A percentile compares a stretch with the other conserved stretches of the same genome.
Conservation (phyloP, 2,888 invertebrate genomes). For the Kuschelorhynchus macadamiae region DNA sequence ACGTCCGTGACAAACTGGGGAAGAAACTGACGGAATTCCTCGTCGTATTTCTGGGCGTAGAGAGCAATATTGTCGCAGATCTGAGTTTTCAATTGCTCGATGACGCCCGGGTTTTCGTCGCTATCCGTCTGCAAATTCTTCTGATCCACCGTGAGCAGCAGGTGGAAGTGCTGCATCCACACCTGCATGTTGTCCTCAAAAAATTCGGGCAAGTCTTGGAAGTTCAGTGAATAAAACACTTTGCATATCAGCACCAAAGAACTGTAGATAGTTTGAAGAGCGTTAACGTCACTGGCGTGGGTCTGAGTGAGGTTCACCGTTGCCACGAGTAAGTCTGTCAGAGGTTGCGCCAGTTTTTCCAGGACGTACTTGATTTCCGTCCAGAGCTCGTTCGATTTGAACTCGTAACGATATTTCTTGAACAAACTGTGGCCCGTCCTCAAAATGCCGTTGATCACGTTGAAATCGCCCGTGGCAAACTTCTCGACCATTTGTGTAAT, state of each 20-base stretch:
- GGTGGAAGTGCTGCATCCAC: slow-evolving; percentile 95
- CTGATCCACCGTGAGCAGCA: slow-evolving; percentile 84
- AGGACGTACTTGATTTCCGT: slow-evolving; percentile 97
- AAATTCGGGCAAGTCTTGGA: slow-evolving; percentile 98
- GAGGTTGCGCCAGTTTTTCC: slow-evolving; percentile 92
- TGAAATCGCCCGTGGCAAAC: slow-evolving; percentile 91
- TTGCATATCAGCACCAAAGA: slow-evolving; percentile 92
- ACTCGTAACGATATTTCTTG: slow-evolving; percentile 95
- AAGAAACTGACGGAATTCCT: slow-evolving; percentile 93
- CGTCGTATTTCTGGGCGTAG: slow-evolving; percentile 98
- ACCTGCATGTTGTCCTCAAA: slow-evolving; percentile 97
- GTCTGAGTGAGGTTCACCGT: slow-evolving; percentile 86
- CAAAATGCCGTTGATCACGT: slow-evolving; percentile 94
- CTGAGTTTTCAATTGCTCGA: slow-evolving; percentile 94
- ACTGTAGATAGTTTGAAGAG: slow-evolving; percentile 88
- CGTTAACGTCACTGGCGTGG: slow-evolving; percentile 84
- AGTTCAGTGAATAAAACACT: slow-evolving; percentile 97
- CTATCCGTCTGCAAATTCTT: slow-evolving; percentile 83
- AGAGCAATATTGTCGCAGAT: slow-evolving; percentile 95
- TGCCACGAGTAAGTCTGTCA: slow-evolving; percentile 91
- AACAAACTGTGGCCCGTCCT: slow-evolving; percentile 97
- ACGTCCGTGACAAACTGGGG: slow-evolving; percentile 94
- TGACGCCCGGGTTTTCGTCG: slow-evolving; percentile 88
- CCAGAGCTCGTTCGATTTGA: slow-evolving; percentile 96
- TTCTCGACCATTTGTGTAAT: slow-evolving; percentile 95